phyloP scores from a whole-genome alignment of 2,113 vertebrate species.

The Corydoras maculifer region DNA sequence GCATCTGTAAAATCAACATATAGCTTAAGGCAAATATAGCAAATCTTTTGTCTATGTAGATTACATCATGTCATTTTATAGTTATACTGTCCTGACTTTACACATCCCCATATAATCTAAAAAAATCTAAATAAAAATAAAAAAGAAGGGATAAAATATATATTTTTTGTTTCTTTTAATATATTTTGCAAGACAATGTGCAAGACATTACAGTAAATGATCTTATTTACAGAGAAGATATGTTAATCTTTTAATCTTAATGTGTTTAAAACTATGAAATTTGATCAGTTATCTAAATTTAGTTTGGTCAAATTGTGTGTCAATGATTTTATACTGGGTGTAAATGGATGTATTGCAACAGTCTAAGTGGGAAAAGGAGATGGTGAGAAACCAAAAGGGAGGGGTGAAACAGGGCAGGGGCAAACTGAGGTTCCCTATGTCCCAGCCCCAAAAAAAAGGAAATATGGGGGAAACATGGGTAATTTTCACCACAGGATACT shows the following conservation, averaged over 20 bases:
- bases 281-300: not conserved
- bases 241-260: too few relatives aligned
- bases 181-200: too few relatives aligned
- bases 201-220: too few relatives aligned
- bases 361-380: slow-evolving; percentile 35
- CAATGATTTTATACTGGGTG: not conserved
- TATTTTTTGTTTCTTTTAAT: not conserved
- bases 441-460: slow-evolving; percentile 56
- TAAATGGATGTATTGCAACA: slow-evolving; percentile 42
- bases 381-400: slow-evolving; percentile 21
- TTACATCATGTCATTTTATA: not conserved
- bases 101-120: not conserved
- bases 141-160: not conserved
- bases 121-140: not conserved
- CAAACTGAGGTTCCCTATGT: slow-evolving; percentile 36
- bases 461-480: slow-evolving; percentile 82
- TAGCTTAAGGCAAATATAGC: slow-evolving; percentile 12
- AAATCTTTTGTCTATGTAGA: not conserved
- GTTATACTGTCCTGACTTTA: not conserved
- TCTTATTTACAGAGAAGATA: too few relatives aligned
- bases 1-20: slow-evolving; percentile 24
- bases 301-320: not conserved
- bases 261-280: too few relatives aligned
- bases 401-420: slow-evolving; percentile 26
- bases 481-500: slow-evolving; percentile 89